These are phyloP conservation scores for Trichonephila clavipes DNA, from an alignment of 1,140 invertebrate species.

Conservation along the genomic window DNA sequence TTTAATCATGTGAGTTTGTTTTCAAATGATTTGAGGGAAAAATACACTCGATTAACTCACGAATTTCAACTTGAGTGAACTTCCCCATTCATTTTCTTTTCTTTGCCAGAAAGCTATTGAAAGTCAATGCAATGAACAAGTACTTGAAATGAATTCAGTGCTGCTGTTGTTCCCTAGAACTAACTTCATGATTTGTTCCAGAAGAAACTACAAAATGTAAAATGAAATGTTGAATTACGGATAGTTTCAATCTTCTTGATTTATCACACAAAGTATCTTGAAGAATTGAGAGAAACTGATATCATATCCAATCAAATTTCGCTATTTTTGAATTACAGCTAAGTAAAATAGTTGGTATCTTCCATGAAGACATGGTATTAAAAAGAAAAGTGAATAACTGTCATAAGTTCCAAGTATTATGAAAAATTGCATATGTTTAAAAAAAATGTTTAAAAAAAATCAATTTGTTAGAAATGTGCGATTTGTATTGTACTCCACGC, in stretches of 20 bases:
- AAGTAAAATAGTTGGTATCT: too few relatives aligned
- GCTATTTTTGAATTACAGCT: too few relatives aligned
- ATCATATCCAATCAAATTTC: too few relatives aligned
- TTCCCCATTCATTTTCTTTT: neutral
- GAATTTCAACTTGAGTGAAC: slow-evolving; percentile 1
- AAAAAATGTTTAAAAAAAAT: too few relatives aligned
- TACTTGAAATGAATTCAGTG: neutral
- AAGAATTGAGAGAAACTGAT: neutral
- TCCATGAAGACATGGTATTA: too few relatives aligned
- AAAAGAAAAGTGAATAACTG: too few relatives aligned
- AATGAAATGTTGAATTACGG: neutral
- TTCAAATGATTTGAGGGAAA: slow-evolving; percentile 21
- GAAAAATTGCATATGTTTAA: too few relatives aligned
- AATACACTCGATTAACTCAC: slow-evolving; percentile 41
- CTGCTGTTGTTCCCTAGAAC: neutral
- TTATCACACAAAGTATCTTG: neutral
- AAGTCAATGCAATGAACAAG: slow-evolving; percentile 17
- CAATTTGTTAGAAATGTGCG: too few relatives aligned
- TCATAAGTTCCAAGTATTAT: too few relatives aligned
- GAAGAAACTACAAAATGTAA: neutral
- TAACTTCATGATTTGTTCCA: neutral
- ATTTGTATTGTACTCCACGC: too few relatives aligned
- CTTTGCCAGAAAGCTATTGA: neutral
- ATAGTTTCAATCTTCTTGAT: neutral
- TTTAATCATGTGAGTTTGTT: slow-evolving; percentile 35